Evolutionary conservation across 2,888 invertebrate genomes (phyloP).

Genomic region (Ormyrus nitidulus): DNA sequence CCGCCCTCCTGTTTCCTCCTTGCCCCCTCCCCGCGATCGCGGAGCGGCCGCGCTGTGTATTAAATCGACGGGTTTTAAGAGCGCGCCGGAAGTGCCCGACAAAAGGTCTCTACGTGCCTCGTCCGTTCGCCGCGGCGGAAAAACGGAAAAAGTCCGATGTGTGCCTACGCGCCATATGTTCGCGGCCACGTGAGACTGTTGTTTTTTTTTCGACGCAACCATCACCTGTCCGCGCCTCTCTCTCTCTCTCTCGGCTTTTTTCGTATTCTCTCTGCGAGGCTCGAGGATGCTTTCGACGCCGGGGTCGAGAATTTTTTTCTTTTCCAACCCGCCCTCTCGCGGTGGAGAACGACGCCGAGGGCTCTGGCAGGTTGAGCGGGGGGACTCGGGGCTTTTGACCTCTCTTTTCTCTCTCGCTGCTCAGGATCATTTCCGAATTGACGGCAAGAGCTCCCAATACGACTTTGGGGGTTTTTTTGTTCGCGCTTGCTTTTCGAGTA

Average conservation of each 20-base stretch:
- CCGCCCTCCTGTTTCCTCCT: neutral
- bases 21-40: neutral
- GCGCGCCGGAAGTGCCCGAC: neutral
- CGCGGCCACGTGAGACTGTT: slow-evolving; percentile 10
- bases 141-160: neutral
- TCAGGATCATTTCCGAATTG: too few species aligned
- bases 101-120: neutral
- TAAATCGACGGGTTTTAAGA: slow-evolving; percentile 13
- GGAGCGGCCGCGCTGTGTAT: neutral
- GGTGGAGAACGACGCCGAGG: neutral
- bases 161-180: slow-evolving; percentile 35
- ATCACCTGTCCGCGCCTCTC: neutral
- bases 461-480: too few species aligned
- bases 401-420: too few species aligned
- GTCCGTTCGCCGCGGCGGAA: neutral
- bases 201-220: neutral
- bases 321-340: neutral
- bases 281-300: neutral
- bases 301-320: neutral
- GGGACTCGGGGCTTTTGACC: too few species aligned
- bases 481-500: too few species aligned
- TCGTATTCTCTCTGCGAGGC: neutral
- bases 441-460: too few species aligned
- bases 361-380: too few species aligned
- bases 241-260: neutral